These are phyloP conservation scores for Drosophila formosana DNA, from an alignment of 2,888 invertebrate genomes.

Conservation along the genomic window DNA sequence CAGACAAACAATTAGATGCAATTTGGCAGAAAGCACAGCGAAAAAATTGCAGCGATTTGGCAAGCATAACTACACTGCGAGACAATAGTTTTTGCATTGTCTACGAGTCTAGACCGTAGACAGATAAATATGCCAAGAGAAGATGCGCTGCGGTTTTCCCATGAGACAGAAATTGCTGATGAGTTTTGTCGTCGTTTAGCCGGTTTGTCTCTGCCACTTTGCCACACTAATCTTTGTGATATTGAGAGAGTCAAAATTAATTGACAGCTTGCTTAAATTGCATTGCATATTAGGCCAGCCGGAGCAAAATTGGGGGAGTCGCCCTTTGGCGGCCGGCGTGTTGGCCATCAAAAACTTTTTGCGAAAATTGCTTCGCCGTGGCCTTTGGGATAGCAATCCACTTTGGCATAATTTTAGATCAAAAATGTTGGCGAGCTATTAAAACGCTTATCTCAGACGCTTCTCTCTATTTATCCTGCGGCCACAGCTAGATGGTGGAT, in stretches of 20 bases:
- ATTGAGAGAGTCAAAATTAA: constrained; percentile 36
- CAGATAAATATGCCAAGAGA: constrained; percentile 32
- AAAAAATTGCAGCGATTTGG: constrained; percentile 33
- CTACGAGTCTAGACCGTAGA: constrained; percentile 9
- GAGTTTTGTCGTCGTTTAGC: neutral
- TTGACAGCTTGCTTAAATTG: constrained; percentile 68
- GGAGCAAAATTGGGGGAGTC: constrained; percentile 5
- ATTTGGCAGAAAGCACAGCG: constrained; percentile 35
- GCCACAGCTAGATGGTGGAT: constrained; percentile 8
- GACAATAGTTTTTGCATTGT: constrained; percentile 35
- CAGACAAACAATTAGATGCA: constrained; percentile 28
- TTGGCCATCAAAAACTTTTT: constrained; percentile 30
- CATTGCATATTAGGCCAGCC: constrained; percentile 38
- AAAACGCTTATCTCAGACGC: constrained; percentile 65
- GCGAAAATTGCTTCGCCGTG: constrained; percentile 53
- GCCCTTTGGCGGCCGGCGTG: neutral
- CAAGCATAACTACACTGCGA: constrained; percentile 26
- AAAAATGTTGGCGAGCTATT: constrained; percentile 65
- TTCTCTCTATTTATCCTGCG: constrained; percentile 19
- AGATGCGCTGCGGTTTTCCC: constrained; percentile 31
- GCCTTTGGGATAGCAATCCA: constrained; percentile 64
- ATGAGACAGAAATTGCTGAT: constrained; percentile 21
- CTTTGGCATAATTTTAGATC: constrained; percentile 69
- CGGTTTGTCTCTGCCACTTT: constrained; percentile 26
- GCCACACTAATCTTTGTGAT: constrained; percentile 12